phyloP scores from a whole-genome alignment of 2,797 vertebrate species.

The Serranus cabrilla region DNA sequence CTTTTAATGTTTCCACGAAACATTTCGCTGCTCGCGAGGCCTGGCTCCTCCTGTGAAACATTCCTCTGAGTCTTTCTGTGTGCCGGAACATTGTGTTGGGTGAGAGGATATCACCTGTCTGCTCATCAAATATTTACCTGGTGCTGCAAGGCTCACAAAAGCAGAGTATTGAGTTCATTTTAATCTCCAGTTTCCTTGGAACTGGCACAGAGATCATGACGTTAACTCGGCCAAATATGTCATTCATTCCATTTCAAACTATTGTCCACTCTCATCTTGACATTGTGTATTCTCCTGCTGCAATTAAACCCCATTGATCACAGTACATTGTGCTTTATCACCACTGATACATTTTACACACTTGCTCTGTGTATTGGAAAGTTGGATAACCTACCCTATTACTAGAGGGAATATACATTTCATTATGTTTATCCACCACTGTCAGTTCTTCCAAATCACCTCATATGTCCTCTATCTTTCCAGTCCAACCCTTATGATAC shows the following conservation, averaged over 20 bases:
- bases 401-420: background rate
- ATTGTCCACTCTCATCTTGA: constrained; percentile 15
- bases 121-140: constrained; percentile 79
- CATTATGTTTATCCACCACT: background rate
- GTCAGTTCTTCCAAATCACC: background rate
- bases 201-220: constrained; percentile 23
- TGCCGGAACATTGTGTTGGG: constrained; percentile 68
- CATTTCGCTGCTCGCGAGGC: background rate
- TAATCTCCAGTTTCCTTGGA: constrained; percentile 69
- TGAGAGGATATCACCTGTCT: constrained; percentile 75
- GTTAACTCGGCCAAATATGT: constrained; percentile 40
- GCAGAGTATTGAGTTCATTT: constrained; percentile 73
- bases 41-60: background rate
- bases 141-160: constrained; percentile 67
- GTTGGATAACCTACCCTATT: background rate
- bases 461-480: background rate
- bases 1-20: background rate
- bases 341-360: background rate
- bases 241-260: constrained; percentile 34
- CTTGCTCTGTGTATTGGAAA: background rate
- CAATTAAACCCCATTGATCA: background rate
- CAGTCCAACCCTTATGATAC: background rate
- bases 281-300: background rate
- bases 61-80: constrained; percentile 35
- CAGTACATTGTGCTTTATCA: background rate